Conservation (phyloP, 2,888 invertebrate species). For the Leptarthrus brevirostris region DNA sequence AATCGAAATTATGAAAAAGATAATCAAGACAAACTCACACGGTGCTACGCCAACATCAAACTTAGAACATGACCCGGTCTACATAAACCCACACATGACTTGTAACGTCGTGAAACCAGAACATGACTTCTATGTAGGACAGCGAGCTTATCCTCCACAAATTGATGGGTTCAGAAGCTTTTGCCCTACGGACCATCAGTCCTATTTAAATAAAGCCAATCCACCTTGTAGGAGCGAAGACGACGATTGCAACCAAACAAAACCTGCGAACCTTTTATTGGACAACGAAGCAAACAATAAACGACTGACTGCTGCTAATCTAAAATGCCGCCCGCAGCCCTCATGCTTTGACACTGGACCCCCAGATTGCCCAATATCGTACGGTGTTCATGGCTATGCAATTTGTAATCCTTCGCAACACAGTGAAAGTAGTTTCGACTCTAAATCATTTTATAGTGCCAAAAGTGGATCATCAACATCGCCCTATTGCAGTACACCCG, state of each 20-base stretch:
- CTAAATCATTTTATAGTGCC: slow-evolving; percentile 9
- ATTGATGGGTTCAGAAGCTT: slow-evolving; percentile 5
- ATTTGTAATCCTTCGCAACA: slow-evolving; percentile 2
- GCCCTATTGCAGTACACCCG: slow-evolving; percentile 5
- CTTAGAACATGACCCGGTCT: slow-evolving; percentile 11
- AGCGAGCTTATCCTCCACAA: slow-evolving; percentile 8
- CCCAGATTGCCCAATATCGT: not conserved
- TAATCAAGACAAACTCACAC: slow-evolving; percentile 47
- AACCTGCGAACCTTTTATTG: slow-evolving; percentile 6
- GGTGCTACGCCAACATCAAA: not conserved
- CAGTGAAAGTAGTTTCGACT: not conserved
- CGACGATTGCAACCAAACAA: slow-evolving; percentile 3
- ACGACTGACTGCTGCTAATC: not conserved
- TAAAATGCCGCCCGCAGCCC: slow-evolving; percentile 6
- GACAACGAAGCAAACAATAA: slow-evolving; percentile 19
- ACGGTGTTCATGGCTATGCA: slow-evolving; percentile 5
- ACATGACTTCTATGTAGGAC: slow-evolving; percentile 24
- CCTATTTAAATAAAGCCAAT: slow-evolving; percentile 10
- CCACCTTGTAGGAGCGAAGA: slow-evolving; percentile 24
- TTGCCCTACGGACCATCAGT: slow-evolving; percentile 1
- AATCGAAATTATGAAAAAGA: slow-evolving; percentile 56
- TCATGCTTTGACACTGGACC: not conserved
- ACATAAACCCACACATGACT: not conserved
- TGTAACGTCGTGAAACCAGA: slow-evolving; percentile 10
- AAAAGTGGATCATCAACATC: slow-evolving; percentile 32